These are phyloP conservation scores for Notolepis coatsorum DNA, from an alignment of 2,797 vertebrate species.

Conservation along the genomic window DNA sequence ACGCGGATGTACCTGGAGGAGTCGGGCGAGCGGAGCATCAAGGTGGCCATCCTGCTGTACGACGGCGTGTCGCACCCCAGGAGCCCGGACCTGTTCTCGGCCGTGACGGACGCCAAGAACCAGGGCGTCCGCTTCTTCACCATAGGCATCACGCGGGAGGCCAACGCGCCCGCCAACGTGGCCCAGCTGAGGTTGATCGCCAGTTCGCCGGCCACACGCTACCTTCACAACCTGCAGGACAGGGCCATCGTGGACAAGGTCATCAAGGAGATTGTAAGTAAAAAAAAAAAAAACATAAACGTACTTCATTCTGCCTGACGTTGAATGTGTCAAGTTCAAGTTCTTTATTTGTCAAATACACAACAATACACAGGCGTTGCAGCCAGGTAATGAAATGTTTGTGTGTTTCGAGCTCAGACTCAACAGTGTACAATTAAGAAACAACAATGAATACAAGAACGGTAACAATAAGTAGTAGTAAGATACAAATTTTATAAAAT, in stretches of 20 bases:
- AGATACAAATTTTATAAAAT: too few species aligned
- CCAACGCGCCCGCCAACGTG: conserved; percentile 82
- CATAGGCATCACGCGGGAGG: conserved; percentile 88
- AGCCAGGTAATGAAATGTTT: too few species aligned
- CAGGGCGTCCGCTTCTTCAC: conserved; percentile 89
- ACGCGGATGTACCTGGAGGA: conserved; percentile 89
- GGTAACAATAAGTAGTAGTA: too few species aligned
- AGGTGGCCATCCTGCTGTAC: conserved; percentile 87
- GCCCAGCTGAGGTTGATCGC: conserved; percentile 86
- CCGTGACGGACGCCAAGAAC: conserved; percentile 89
- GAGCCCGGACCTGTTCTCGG: conserved; percentile 90
- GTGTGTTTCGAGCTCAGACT: too few species aligned
- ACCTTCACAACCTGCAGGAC: conserved; percentile 91
- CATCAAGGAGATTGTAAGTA: conserved; percentile 88
- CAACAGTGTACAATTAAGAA: too few species aligned
- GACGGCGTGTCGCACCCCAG: conserved; percentile 90
- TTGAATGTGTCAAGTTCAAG: not conserved
- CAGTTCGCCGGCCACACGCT: conserved; percentile 83
- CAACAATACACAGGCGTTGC: too few species aligned
- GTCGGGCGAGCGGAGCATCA: conserved; percentile 78
- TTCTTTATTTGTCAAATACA: too few species aligned
- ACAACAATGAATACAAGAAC: too few species aligned
- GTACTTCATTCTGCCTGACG: too few species aligned
- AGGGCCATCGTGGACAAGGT: conserved; percentile 83
- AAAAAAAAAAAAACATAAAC: too few species aligned